These are phyloP conservation scores for Noctua pronuba DNA, from an alignment of 2,888 invertebrate species.

Conservation along the genomic window DNA sequence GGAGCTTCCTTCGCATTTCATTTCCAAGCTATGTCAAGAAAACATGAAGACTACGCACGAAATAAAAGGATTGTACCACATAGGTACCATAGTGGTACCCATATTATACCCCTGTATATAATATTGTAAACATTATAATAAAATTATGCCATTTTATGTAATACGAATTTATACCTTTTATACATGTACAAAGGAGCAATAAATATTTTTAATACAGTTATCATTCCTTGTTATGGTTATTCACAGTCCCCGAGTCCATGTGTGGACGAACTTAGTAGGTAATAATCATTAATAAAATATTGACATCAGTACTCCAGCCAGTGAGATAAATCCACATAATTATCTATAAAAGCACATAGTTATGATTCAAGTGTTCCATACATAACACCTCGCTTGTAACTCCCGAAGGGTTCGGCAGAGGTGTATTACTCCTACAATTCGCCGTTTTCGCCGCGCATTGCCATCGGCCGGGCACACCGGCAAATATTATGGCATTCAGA, in stretches of 20 bases:
- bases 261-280: not conserved
- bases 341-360: not conserved
- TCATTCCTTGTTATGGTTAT: not conserved
- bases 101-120: conserved; percentile 19
- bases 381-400: not conserved
- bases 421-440: not conserved
- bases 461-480: not conserved
- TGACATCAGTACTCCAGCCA: not conserved
- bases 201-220: conserved; percentile 16
- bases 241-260: not conserved
- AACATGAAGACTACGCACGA: not conserved
- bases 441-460: not conserved
- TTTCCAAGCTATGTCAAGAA: conserved; percentile 4
- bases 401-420: not conserved
- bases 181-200: conserved; percentile 13
- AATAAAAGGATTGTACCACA: not conserved
- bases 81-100: not conserved
- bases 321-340: not conserved
- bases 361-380: not conserved
- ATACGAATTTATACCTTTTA: conserved; percentile 25
- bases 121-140: not conserved
- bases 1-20: not conserved
- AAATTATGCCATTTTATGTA: conserved; percentile 14
- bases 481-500: not conserved
- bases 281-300: not conserved